Evolutionary conservation across 2,888 invertebrate species (phyloP).

Genomic region (Noctuana brunneofusca): DNA sequence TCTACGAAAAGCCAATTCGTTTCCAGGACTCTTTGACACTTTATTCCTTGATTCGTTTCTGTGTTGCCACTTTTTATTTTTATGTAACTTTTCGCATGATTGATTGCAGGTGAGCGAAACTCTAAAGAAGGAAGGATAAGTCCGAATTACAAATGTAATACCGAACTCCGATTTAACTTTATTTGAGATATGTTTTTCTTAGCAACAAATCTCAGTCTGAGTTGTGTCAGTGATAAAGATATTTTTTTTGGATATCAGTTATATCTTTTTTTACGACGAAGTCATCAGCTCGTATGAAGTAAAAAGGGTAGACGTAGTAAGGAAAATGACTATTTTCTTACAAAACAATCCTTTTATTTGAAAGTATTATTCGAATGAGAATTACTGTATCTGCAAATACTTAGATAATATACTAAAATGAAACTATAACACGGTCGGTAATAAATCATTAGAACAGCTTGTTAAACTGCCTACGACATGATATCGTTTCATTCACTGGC

Average conservation of each 20-base stretch:
- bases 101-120: slow-evolving; percentile 33
- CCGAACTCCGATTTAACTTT: slow-evolving; percentile 31
- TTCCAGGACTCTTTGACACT: slow-evolving; percentile 25
- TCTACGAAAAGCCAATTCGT: slow-evolving; percentile 21
- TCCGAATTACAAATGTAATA: slow-evolving; percentile 35
- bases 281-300: too few species aligned
- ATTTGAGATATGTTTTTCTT: slow-evolving; percentile 23
- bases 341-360: too few species aligned
- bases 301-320: too few species aligned
- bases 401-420: too few species aligned
- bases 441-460: neutral
- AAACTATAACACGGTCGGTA: too few species aligned
- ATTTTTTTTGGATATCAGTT: neutral
- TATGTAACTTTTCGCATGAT: slow-evolving; percentile 32
- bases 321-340: too few species aligned
- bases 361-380: neutral
- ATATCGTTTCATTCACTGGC: neutral
- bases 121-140: slow-evolving; percentile 26
- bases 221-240: neutral
- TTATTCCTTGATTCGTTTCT: slow-evolving; percentile 34
- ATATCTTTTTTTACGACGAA: neutral
- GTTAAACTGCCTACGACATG: neutral
- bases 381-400: neutral
- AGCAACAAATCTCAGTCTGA: slow-evolving; percentile 16
- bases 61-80: slow-evolving; percentile 29